These are phyloP conservation scores for Nephotettix cincticeps DNA, from an alignment of 1,140 invertebrate genomes.

Conservation along the genomic window DNA sequence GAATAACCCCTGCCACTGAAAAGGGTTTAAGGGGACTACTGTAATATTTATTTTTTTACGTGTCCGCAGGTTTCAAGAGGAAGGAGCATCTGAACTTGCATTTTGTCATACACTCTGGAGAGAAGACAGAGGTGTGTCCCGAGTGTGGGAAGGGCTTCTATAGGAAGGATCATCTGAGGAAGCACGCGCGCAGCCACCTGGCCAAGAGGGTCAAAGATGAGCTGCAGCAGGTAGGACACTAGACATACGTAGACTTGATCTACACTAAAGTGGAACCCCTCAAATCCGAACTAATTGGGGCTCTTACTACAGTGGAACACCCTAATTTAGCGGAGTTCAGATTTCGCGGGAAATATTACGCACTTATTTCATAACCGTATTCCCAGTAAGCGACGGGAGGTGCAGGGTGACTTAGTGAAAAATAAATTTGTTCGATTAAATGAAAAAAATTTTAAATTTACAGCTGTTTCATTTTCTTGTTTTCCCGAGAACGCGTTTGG, in stretches of 20 bases:
- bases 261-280: not conserved
- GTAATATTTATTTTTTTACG: too few relatives aligned
- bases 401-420: not conserved
- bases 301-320: not conserved
- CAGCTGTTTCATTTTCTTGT: too few relatives aligned
- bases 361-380: not conserved
- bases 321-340: not conserved
- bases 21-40: too few relatives aligned
- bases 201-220: conserved; percentile 68
- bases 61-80: conserved; percentile 68
- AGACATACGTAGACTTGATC: conserved; percentile 25
- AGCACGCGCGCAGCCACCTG: conserved; percentile 64
- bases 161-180: conserved; percentile 72
- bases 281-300: too few relatives aligned
- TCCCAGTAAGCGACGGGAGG: not conserved
- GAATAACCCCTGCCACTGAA: too few relatives aligned
- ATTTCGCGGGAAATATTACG: not conserved
- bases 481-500: too few relatives aligned
- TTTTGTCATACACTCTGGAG: conserved; percentile 76
- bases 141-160: conserved; percentile 78
- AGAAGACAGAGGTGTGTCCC: conserved; percentile 66
- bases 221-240: conserved; percentile 34
- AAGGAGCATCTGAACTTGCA: conserved; percentile 79
- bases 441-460: too few relatives aligned
- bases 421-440: not conserved